phyloP scores from a whole-genome alignment of 2,113 vertebrate genomes.

The Lophochroa leadbeateri region DNA sequence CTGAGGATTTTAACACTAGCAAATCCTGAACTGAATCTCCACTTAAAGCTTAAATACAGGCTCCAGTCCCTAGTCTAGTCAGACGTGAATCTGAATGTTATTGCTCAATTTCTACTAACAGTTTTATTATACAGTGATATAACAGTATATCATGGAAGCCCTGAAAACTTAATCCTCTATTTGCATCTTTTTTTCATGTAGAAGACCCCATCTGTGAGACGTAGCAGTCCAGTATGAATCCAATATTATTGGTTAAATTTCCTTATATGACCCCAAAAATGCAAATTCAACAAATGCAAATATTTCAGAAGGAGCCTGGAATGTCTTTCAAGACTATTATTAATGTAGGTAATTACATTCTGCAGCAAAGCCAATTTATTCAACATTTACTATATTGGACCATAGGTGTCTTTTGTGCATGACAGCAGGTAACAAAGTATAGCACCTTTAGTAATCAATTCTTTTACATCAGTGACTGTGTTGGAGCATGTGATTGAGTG shows the following conservation, averaged over 20 bases:
- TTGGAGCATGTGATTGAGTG: background rate
- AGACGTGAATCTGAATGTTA: background rate
- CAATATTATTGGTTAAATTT: background rate
- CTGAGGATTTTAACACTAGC: background rate
- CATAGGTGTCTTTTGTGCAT: rapidly evolving
- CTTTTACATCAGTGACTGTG: background rate
- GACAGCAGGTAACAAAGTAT: background rate
- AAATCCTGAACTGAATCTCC: background rate
- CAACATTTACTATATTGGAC: background rate
- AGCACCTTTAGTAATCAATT: background rate
- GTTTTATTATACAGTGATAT: background rate
- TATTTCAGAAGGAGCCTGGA: background rate
- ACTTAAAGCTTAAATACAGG: background rate
- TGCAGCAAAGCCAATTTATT: background rate
- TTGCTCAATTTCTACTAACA: background rate
- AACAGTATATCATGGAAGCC: background rate
- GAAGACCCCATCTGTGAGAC: background rate
- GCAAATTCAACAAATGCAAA: background rate
- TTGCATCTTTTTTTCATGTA: background rate
- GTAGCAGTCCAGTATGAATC: background rate
- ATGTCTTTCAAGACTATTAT: background rate
- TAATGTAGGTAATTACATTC: background rate
- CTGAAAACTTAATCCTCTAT: background rate
- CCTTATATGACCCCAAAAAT: background rate
- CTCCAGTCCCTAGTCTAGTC: background rate